Evolutionary conservation across 2,113 vertebrate species (phyloP).

Genomic region (Nannospalax galili): DNA sequence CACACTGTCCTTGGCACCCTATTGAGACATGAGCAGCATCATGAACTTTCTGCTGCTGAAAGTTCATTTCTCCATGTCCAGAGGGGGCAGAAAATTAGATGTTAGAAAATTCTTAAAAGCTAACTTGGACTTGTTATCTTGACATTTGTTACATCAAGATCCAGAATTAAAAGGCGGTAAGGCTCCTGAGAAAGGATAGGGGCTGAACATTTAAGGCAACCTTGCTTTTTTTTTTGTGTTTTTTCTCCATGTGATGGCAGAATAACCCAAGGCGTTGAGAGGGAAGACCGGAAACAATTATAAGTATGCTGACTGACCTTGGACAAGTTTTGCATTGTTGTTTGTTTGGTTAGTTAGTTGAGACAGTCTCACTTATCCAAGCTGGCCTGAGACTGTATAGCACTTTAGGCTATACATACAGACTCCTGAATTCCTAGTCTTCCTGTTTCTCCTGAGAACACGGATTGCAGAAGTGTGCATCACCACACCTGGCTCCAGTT

Average conservation of each 20-base stretch:
- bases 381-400: background rate
- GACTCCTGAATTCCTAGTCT: background rate
- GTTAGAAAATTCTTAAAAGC: background rate
- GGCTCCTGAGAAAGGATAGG: background rate
- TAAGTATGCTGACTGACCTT: background rate
- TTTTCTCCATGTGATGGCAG: background rate
- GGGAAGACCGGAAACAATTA: background rate
- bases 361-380: background rate
- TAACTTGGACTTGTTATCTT: background rate
- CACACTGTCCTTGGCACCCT: background rate
- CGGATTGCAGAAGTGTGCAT: background rate
- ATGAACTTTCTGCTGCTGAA: background rate
- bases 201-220: background rate
- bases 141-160: background rate
- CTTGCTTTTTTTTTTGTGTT: background rate
- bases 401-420: too few species aligned
- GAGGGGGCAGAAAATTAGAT: background rate
- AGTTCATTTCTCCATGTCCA: background rate
- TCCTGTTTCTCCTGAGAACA: background rate
- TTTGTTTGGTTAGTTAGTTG: background rate
- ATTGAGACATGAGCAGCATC: background rate
- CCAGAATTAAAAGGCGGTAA: background rate
- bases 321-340: background rate
- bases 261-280: background rate
- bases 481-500: background rate